These are phyloP conservation scores for Allophyes oxyacanthae DNA, from an alignment of 2,888 invertebrate genomes.

Conservation along the genomic window DNA sequence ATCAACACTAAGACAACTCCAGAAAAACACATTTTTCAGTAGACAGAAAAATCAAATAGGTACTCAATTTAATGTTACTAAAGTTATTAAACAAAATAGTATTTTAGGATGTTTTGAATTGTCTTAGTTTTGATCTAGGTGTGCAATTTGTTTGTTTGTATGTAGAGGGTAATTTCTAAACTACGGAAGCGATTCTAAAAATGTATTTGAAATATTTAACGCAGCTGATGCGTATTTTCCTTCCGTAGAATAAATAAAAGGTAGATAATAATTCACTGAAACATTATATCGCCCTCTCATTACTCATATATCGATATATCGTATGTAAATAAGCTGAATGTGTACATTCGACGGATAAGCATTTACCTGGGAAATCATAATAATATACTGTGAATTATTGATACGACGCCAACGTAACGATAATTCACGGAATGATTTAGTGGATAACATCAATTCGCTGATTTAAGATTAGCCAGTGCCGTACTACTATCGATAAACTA, in stretches of 20 bases:
- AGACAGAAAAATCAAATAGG: too few species aligned
- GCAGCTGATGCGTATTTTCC: not conserved
- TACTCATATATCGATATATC: not conserved
- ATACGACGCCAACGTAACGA: slow-evolving; percentile 1
- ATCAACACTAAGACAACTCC: too few species aligned
- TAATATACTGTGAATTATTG: not conserved
- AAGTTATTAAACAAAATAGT: too few species aligned
- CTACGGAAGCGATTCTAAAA: too few species aligned
- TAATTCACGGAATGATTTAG: slow-evolving; percentile 6
- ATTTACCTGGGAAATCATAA: not conserved
- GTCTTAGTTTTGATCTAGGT: too few species aligned
- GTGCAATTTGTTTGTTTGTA: too few species aligned
- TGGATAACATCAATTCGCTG: slow-evolving; percentile 10
- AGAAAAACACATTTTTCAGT: too few species aligned
- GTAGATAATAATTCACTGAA: not conserved
- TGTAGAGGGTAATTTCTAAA: too few species aligned
- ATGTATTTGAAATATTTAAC: too few species aligned
- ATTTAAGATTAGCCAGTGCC: not conserved
- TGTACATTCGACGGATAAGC: not conserved
- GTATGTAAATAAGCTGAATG: not conserved
- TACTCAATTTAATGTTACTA: too few species aligned
- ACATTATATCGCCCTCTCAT: not conserved
- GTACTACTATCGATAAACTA: not conserved
- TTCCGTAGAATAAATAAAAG: not conserved
- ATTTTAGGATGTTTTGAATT: too few species aligned